These are phyloP conservation scores for Drosophila kanapiae DNA, from an alignment of 1,140 invertebrate species.

Conservation along the genomic window DNA sequence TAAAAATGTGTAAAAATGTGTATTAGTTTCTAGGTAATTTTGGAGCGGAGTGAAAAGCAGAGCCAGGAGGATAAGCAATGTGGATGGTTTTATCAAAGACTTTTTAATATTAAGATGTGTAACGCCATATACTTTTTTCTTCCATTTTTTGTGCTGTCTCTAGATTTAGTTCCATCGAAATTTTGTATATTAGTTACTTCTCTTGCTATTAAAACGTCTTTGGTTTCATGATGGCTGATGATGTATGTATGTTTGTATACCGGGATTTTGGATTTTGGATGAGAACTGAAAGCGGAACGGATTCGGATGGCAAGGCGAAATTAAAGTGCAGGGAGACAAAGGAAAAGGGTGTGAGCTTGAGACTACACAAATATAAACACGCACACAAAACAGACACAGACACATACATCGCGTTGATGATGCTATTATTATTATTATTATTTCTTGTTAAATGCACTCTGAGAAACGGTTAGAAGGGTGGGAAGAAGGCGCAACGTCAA, in stretches of 20 bases:
- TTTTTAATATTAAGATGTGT: too few species aligned
- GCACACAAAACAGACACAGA: conserved; percentile 43
- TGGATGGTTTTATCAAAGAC: not conserved
- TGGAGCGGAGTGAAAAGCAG: conserved; percentile 33
- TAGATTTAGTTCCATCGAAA: too few species aligned
- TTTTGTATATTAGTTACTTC: too few species aligned
- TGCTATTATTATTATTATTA: conserved; percentile 3
- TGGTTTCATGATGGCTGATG: conserved; percentile 9
- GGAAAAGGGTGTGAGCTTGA: conserved; percentile 14
- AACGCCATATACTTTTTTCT: too few species aligned
- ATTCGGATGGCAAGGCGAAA: conserved; percentile 21
- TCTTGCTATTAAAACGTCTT: too few species aligned
- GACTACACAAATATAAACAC: conserved; percentile 29
- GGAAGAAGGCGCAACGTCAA: conserved; percentile 42
- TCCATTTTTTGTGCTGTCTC: too few species aligned
- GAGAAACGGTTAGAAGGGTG: conserved; percentile 45
- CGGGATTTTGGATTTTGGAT: conserved; percentile 23
- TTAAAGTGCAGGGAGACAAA: conserved; percentile 14
- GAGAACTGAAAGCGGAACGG: conserved; percentile 20
- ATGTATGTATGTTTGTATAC: conserved; percentile 14
- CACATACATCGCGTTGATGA: conserved; percentile 26
- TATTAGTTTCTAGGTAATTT: conserved; percentile 31
- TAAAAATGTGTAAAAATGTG: not conserved
- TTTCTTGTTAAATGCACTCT: conserved; percentile 51
- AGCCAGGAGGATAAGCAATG: conserved; percentile 44